phyloP scores from a whole-genome alignment of 1,140 invertebrate species.

The Procambarus virginalis region DNA sequence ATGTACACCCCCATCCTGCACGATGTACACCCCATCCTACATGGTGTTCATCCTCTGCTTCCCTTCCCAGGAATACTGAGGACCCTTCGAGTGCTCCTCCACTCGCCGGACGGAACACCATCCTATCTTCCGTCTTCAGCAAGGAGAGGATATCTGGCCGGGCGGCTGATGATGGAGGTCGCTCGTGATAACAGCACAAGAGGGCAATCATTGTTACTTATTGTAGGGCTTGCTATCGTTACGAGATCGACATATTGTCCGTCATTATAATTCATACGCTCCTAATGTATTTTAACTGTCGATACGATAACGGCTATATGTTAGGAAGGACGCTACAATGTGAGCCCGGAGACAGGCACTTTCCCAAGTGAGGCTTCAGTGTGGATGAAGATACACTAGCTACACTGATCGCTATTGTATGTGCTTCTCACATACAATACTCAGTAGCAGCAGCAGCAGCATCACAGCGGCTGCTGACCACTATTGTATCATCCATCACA shows the following conservation, averaged over 20 bases:
- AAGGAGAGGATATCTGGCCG: not conserved
- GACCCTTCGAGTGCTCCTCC: not conserved
- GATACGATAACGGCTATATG: no score
- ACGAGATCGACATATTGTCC: not conserved
- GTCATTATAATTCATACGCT: not conserved
- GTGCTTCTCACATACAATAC: no score
- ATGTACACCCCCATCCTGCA: not conserved
- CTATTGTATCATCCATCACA: no score
- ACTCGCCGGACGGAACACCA: not conserved
- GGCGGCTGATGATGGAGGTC: not conserved
- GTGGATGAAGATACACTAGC: no score
- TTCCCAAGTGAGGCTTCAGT: no score
- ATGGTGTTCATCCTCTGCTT: not conserved
- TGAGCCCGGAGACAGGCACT: no score
- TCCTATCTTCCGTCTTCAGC: not conserved
- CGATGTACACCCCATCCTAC: not conserved
- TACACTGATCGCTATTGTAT: not conserved
- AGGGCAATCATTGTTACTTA: not conserved
- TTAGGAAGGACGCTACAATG: no score
- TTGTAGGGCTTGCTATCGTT: not conserved
- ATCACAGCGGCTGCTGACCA: no score
- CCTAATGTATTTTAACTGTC: not conserved
- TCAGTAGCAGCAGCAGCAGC: no score
- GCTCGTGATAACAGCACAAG: not conserved
- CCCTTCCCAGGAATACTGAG: not conserved